Base-by-base conservation (phyloP, 2,113 vertebrate species). In the Orcinus orca region DNA sequence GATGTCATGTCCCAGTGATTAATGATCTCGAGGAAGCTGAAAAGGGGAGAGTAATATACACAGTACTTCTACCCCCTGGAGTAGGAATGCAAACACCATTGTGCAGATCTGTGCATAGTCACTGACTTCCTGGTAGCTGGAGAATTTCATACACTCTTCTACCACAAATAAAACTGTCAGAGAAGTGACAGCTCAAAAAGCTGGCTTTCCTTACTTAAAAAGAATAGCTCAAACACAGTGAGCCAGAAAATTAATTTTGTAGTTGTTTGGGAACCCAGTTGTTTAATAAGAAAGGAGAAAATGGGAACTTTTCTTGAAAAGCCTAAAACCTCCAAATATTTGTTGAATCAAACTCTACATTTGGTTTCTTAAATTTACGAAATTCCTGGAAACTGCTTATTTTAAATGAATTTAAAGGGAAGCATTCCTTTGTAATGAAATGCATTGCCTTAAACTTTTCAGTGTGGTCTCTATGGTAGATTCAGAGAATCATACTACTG, bases 121-220 rank as follows among this genome's bases (percentile, higher is more conserved):
- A 80, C 98, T 98, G 97, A 98, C 98, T 99, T 99, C 98, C 99
- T 99, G 98, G 98, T 98, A 98, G 98, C 98, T 98, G 97, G 98
- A 98, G 99, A 99, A 99, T 99, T 99, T 99, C 98, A 98, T 98
- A 99, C 98, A 98, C 98, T 98, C 97, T 97, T 99, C 97, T 97
- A 93, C 98, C 98, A 99, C 99, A 99, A 99, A 99, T 98, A 98
- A 99, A 99, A 99, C 98, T 99, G 99, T 99, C 99, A 99, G 98
- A 97, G 96, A 96, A 98, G 98, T 98, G 98, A 98, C 98, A 98
- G 98, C 99, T 99, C 98, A 99, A 97, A 99, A 99, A 98, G 98
- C 98, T 4, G 9, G 96, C 97, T 98, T 98, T 98, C 98, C 88
- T 98, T 97, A 97, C 97, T 98, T 99, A 98, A 98, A 99, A 98